phyloP scores from a whole-genome alignment of 2,888 invertebrate genomes.

The Cerastoderma edule region DNA sequence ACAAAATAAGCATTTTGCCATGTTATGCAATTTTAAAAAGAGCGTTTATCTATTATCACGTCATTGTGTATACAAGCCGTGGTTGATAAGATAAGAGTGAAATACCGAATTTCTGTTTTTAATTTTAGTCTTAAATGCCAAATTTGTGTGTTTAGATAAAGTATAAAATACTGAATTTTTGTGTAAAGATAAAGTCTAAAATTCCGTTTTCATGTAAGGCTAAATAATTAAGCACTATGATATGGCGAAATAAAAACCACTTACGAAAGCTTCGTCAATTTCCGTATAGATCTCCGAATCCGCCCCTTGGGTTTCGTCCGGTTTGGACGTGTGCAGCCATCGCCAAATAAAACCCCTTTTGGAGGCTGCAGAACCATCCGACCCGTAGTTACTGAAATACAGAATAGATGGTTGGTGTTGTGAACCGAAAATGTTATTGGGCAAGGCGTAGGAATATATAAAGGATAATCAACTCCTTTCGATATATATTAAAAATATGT shows the following conservation, averaged over 20 bases:
- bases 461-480: background rate
- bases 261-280: constrained; percentile 56
- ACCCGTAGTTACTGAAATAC: constrained; percentile 10
- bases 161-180: no score
- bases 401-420: background rate
- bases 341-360: constrained; percentile 15
- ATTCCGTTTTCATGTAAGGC: no score
- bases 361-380: constrained; percentile 7
- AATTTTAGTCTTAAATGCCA: background rate
- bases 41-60: no score
- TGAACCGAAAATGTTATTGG: background rate
- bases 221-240: no score
- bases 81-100: no score
- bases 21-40: no score
- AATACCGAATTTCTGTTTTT: no score
- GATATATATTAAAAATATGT: background rate
- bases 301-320: background rate
- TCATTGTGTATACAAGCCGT: no score
- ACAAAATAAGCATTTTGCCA: no score
- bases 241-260: no score
- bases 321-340: constrained; percentile 18
- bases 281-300: constrained; percentile 52
- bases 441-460: background rate
- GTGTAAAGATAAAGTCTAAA: no score
- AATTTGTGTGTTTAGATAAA: background rate